These are phyloP conservation scores for Onychomys arenicola DNA, from an alignment of 2,797 vertebrate genomes.

Conservation along the genomic window DNA sequence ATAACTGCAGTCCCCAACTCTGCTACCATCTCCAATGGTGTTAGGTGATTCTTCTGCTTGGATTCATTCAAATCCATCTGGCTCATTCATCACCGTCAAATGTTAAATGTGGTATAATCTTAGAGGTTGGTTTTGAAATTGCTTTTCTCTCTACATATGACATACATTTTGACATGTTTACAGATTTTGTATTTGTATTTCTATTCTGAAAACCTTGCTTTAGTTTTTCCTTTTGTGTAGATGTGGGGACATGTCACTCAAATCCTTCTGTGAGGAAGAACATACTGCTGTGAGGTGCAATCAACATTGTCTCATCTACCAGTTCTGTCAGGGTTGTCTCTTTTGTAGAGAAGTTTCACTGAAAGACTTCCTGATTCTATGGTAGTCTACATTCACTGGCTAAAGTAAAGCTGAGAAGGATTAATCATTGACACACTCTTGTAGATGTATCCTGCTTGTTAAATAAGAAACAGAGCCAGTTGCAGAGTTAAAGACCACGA, in stretches of 20 bases:
- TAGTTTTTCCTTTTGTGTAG: neutral
- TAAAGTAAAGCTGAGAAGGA: neutral
- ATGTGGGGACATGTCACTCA: neutral
- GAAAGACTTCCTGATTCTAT: neutral
- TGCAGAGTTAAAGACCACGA: too few species aligned
- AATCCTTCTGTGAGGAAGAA: neutral
- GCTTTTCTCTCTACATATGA: neutral
- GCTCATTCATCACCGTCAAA: neutral
- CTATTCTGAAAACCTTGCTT: neutral
- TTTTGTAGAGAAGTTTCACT: neutral
- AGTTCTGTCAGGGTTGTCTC: neutral
- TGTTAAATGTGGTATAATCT: neutral
- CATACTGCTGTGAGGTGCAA: neutral
- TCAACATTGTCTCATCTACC: neutral
- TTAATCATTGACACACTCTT: neutral
- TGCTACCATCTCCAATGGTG: too few species aligned
- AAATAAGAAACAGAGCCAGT: too few species aligned
- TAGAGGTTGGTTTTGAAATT: neutral
- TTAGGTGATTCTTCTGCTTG: neutral
- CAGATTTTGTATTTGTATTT: conserved; percentile 9
- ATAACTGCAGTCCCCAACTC: neutral
- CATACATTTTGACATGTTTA: neutral
- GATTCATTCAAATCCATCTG: neutral
- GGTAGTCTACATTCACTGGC: neutral
- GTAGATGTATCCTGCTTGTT: too few species aligned